These are phyloP conservation scores for Psittacara wagleri DNA, from an alignment of 2,113 vertebrate genomes.

Conservation along the genomic window DNA sequence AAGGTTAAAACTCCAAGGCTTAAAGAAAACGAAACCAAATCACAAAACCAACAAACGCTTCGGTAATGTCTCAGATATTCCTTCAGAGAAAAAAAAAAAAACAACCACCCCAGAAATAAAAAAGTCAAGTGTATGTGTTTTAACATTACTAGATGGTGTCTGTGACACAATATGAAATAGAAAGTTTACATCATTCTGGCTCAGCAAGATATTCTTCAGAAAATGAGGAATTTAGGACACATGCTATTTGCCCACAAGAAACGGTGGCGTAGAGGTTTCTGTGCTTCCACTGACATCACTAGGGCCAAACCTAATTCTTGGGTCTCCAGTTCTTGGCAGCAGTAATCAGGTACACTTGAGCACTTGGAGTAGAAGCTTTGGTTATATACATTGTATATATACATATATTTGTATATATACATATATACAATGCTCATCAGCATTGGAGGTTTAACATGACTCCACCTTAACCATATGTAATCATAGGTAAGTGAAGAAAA, in stretches of 20 bases:
- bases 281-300: background rate
- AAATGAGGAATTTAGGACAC: background rate
- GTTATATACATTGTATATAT: background rate
- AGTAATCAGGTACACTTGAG: background rate
- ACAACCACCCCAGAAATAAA: background rate
- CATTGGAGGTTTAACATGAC: background rate
- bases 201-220: background rate
- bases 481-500: background rate
- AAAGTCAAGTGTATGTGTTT: background rate
- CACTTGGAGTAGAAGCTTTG: background rate
- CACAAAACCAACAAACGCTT: background rate
- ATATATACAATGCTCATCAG: background rate
- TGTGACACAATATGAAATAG: background rate
- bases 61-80: background rate
- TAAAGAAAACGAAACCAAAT: background rate
- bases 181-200: background rate
- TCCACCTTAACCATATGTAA: background rate
- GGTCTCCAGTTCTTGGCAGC: background rate
- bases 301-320: background rate
- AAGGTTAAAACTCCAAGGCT: background rate
- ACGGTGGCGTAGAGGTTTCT: background rate
- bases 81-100: background rate
- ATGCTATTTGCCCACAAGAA: background rate
- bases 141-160: background rate
- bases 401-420: background rate